Evolutionary conservation across 2,888 invertebrate genomes (phyloP).

Genomic region (Stictocephala bisonia): DNA sequence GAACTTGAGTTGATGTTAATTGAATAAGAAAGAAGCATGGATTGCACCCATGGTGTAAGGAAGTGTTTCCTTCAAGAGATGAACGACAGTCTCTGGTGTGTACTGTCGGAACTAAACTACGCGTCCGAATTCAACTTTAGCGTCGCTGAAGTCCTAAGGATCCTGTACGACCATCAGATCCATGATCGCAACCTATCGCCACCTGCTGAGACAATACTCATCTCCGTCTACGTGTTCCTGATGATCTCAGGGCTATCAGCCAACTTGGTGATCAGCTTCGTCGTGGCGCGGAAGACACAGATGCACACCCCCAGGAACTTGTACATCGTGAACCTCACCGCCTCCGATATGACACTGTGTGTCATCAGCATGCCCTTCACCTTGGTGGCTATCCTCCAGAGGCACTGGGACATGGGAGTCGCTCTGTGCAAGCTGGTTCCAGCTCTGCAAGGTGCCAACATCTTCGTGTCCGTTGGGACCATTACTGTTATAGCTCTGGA

Average conservation of each 20-base stretch:
- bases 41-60: background rate
- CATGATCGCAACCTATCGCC: conserved; percentile 56
- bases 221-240: conserved; percentile 62
- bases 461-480: conserved; percentile 71
- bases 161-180: conserved; percentile 57
- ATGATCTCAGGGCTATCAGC: conserved; percentile 62
- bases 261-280: conserved; percentile 63
- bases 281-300: conserved; percentile 62
- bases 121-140: conserved; percentile 54
- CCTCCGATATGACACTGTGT: conserved; percentile 70
- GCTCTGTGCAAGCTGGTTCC: conserved; percentile 70
- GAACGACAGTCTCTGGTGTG: background rate
- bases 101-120: conserved; percentile 17
- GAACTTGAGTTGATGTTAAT: too few species aligned
- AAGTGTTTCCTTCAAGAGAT: conserved; percentile 6
- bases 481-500: conserved; percentile 69
- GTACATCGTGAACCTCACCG: conserved; percentile 70
- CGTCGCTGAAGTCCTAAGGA: conserved; percentile 55
- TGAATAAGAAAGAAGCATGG: too few species aligned
- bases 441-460: conserved; percentile 69
- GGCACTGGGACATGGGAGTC: conserved; percentile 69
- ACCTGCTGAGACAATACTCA: conserved; percentile 59
- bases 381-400: conserved; percentile 66
- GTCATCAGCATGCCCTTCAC: conserved; percentile 72
- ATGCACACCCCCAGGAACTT: conserved; percentile 65